Conservation (phyloP, 2,888 invertebrate genomes). For the Argyresthia albistria region DNA sequence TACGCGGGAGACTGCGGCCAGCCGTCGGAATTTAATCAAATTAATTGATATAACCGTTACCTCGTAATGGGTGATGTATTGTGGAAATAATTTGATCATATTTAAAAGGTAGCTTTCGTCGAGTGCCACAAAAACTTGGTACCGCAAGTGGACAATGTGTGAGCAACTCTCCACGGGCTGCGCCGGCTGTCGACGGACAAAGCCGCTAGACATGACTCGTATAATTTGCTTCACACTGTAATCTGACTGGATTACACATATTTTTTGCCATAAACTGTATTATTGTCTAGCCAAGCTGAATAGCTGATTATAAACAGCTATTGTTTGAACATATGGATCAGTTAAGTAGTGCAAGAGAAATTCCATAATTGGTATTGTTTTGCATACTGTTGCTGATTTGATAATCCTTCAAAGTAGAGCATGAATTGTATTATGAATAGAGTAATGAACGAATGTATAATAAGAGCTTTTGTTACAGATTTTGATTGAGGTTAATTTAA, state of each 20-base stretch:
- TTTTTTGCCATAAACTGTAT: background rate
- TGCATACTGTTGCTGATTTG: too few species aligned
- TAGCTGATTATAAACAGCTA: background rate
- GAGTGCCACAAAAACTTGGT: constrained; percentile 34
- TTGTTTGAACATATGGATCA: too few species aligned
- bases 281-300: constrained; percentile 8
- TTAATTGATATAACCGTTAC: constrained; percentile 66
- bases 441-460: too few species aligned
- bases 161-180: background rate
- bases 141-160: constrained; percentile 25
- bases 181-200: constrained; percentile 18
- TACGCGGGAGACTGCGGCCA: constrained; percentile 54
- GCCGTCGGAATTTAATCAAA: constrained; percentile 49
- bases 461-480: too few species aligned
- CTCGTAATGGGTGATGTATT: constrained; percentile 56
- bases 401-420: too few species aligned
- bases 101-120: constrained; percentile 42
- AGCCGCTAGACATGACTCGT: constrained; percentile 42
- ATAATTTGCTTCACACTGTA: constrained; percentile 44
- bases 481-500: too few species aligned
- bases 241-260: constrained; percentile 51
- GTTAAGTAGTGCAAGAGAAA: too few species aligned
- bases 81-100: constrained; percentile 61
- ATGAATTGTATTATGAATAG: too few species aligned
- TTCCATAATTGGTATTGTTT: too few species aligned